These are phyloP conservation scores for Mastomys natalensis DNA, from an alignment of 2,113 vertebrate genomes.

Conservation along the genomic window DNA sequence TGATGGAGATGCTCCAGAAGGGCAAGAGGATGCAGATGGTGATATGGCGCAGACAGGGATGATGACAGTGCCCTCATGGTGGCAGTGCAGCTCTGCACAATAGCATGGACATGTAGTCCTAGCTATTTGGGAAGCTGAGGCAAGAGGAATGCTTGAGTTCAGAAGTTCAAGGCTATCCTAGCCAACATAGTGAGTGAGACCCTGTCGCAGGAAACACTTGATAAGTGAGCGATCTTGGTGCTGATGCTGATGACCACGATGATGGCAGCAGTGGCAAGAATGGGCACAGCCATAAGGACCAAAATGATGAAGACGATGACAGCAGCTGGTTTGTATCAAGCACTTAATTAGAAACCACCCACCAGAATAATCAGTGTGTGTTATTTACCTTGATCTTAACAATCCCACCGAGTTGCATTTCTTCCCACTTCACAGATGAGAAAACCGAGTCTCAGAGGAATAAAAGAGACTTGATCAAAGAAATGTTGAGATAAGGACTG, in stretches of 20 bases:
- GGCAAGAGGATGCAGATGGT: background rate
- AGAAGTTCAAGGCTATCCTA: background rate
- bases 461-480: background rate
- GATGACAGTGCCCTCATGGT: background rate
- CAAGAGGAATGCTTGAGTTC: background rate
- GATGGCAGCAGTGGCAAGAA: background rate
- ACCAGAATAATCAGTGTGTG: background rate
- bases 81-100: background rate
- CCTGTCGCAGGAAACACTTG: background rate
- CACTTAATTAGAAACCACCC: background rate
- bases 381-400: background rate
- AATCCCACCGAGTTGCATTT: background rate
- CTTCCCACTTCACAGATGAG: background rate
- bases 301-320: no score
- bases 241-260: background rate
- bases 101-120: background rate
- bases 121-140: background rate
- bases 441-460: background rate
- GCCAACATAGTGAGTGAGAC: background rate
- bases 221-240: background rate
- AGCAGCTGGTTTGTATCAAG: background rate
- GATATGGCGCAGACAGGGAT: rapidly evolving
- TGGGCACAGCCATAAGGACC: rapidly evolving
- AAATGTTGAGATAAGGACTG: background rate
- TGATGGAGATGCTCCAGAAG: background rate